Conservation (phyloP, 2,797 vertebrate genomes). For the Tamandua tetradactyla region DNA sequence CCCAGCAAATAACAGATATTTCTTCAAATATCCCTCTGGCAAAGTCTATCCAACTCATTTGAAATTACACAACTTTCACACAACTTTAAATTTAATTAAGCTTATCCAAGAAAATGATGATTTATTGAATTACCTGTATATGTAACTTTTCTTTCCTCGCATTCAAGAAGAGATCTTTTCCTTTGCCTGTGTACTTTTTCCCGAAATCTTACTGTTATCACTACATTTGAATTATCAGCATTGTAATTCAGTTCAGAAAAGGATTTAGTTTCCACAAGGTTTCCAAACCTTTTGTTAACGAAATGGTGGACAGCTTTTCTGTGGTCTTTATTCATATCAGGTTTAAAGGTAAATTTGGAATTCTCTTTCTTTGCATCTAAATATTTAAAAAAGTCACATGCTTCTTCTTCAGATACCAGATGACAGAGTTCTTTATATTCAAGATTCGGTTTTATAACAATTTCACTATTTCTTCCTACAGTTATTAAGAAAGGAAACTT, state of each 20-base stretch:
- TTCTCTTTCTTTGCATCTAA: constrained; percentile 92
- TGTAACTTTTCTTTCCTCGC: constrained; percentile 83
- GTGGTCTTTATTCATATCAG: constrained; percentile 91
- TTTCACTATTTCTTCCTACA: constrained; percentile 89
- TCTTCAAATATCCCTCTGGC: not conserved
- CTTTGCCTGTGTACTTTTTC: constrained; percentile 84
- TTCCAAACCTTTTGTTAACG: constrained; percentile 93
- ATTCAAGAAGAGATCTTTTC: constrained; percentile 87
- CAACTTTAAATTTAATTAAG: constrained; percentile 32
- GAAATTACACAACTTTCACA: not conserved
- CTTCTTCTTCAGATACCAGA: constrained; percentile 92
- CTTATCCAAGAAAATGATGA: not conserved
- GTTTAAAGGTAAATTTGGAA: constrained; percentile 91
- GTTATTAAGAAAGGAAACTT: constrained; percentile 94
- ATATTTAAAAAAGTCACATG: constrained; percentile 93
- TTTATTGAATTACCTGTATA: constrained; percentile 90
- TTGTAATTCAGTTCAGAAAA: constrained; percentile 84
- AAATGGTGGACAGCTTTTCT: constrained; percentile 94
- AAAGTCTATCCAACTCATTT: constrained; percentile 16
- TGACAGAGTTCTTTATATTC: constrained; percentile 91
- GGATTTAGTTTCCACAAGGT: constrained; percentile 94
- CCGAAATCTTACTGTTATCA: constrained; percentile 92
- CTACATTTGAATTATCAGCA: constrained; percentile 70
- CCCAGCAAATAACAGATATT: not conserved
- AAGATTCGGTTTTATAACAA: constrained; percentile 90